A percentile compares a stretch with the other conserved stretches of the same genome.
These are phyloP conservation scores for Diarsia mendica DNA, from an alignment of 2,888 invertebrate species.

Conservation along the genomic window DNA sequence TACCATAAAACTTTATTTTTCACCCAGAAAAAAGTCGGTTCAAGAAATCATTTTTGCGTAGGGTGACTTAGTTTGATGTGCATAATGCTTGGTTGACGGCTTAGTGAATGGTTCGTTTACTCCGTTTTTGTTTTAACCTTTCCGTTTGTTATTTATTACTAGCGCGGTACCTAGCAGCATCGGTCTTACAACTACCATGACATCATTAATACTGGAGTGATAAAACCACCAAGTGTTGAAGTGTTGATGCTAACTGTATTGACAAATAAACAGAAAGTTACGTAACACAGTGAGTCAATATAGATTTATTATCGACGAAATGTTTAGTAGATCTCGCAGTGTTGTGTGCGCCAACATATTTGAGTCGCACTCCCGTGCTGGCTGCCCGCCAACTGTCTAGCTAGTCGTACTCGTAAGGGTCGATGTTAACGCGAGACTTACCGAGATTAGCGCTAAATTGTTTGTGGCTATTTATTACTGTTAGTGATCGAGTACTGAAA, in stretches of 20 bases:
- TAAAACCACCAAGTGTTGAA: constrained; percentile 6
- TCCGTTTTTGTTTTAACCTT: constrained; percentile 32
- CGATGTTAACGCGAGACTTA: constrained; percentile 47
- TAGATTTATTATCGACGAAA: constrained; percentile 71
- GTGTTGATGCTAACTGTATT: constrained; percentile 50
- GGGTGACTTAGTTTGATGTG: no score
- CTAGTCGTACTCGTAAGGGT: constrained; percentile 50
- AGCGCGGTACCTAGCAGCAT: background rate
- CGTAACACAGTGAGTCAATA: constrained; percentile 68
- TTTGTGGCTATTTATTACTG: constrained; percentile 42
- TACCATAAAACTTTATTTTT: no score
- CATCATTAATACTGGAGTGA: constrained; percentile 56
- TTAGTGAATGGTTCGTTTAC: no score
- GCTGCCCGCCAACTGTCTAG: constrained; percentile 60
- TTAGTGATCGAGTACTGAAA: constrained; percentile 27
- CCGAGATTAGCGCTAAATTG: constrained; percentile 37
- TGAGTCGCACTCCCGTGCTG: constrained; percentile 56
- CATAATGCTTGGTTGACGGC: no score
- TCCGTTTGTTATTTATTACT: constrained; percentile 43
- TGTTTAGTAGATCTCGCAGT: constrained; percentile 66
- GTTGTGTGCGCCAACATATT: constrained; percentile 68
- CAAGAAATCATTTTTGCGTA: no score
- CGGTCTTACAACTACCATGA: constrained; percentile 58
- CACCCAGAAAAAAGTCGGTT: no score
- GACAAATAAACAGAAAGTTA: constrained; percentile 60